Evolutionary conservation across 2,888 invertebrate genomes (phyloP).

Genomic region (Axea sp.): DNA sequence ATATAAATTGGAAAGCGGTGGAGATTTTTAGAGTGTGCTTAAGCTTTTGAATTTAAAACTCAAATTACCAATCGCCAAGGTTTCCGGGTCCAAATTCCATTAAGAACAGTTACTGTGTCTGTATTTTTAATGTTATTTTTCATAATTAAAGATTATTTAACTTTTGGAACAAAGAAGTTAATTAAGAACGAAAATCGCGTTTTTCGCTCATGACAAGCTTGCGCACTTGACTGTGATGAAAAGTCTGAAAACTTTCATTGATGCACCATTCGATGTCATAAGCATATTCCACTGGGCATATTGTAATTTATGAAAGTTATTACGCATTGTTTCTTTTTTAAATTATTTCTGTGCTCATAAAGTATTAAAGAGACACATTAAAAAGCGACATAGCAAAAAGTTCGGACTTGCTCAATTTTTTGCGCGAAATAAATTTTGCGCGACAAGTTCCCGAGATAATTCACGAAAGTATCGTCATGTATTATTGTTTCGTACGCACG

Average conservation of each 20-base stretch:
- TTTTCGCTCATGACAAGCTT: not conserved
- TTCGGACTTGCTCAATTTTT: not conserved
- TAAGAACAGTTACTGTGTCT: no score
- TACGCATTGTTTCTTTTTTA: slow-evolving; percentile 31
- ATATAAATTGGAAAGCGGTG: no score
- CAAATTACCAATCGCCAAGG: no score
- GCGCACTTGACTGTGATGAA: slow-evolving; percentile 8
- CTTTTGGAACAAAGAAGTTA: slow-evolving; percentile 12
- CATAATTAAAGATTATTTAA: not conserved
- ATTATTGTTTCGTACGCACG: no score
- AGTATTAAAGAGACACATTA: slow-evolving; percentile 18
- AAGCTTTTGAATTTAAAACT: no score
- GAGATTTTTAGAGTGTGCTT: no score
- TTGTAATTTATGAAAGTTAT: slow-evolving; percentile 38
- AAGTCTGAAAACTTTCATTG: slow-evolving; percentile 33
- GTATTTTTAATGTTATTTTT: no score
- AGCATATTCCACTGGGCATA: slow-evolving; percentile 21
- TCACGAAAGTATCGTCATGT: not conserved
- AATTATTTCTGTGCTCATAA: slow-evolving; percentile 18
- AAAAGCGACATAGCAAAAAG: slow-evolving; percentile 15
- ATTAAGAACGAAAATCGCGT: slow-evolving; percentile 27
- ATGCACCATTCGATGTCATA: slow-evolving; percentile 37
- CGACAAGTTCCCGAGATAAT: slow-evolving; percentile 2
- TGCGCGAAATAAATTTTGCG: slow-evolving; percentile 6
- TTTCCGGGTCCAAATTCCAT: no score